Evolutionary conservation across 2,113 vertebrate species (phyloP).

Genomic region (Gnathonemus longibarbis): DNA sequence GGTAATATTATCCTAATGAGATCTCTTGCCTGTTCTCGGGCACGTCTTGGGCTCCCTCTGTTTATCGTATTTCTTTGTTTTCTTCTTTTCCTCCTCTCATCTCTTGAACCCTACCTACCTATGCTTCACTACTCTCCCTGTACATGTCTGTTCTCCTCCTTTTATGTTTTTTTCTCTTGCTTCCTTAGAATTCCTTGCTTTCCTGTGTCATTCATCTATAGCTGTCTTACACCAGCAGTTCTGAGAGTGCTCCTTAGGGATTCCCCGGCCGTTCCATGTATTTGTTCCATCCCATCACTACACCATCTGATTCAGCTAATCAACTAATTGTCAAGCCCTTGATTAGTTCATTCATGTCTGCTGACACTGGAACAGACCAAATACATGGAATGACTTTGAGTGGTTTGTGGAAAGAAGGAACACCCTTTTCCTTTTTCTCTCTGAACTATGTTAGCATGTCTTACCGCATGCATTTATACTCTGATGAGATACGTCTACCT

Average conservation of each 20-base stretch:
- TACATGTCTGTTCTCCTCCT: not conserved
- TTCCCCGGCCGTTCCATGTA: not conserved
- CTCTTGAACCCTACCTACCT: not conserved
- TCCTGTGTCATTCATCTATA: not conserved
- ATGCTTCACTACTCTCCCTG: not conserved
- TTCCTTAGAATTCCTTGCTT: not conserved
- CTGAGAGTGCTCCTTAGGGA: not conserved
- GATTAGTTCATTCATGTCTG: not conserved
- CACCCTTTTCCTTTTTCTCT: not conserved
- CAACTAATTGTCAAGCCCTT: conserved; percentile 4
- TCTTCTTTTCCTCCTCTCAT: not conserved
- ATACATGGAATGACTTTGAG: not conserved
- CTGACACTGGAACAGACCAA: not conserved
- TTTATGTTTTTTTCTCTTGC: not conserved
- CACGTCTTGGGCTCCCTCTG: not conserved
- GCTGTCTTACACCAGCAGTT: not conserved
- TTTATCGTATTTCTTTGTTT: conserved; percentile 1
- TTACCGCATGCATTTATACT: not conserved
- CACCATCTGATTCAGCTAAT: conserved; percentile 19
- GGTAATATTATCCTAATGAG: conserved; percentile 3
- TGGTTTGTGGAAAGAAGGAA: not conserved
- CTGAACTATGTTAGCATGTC: conserved; percentile 23
- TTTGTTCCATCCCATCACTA: not conserved
- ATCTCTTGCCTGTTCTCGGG: conserved; percentile 18
- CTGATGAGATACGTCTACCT: conserved; percentile 22